Evolutionary conservation across 2,113 vertebrate species (phyloP).

Genomic region (Struthidea cinerea): DNA sequence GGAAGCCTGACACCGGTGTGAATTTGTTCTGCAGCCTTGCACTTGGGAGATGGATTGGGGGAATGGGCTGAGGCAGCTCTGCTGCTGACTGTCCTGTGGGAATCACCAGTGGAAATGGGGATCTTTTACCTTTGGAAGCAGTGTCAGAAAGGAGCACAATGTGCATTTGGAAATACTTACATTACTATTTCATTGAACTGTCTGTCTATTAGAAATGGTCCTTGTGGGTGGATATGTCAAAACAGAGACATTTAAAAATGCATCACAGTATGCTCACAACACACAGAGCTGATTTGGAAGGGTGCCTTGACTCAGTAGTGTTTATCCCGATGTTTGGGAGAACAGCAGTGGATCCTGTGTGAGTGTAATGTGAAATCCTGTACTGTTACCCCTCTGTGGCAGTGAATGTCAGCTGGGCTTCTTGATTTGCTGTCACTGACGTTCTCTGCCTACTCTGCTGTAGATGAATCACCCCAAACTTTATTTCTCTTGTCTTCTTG

Average conservation of each 20-base stretch:
- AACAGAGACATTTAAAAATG: not conserved
- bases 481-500: not conserved
- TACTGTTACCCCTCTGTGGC: not conserved
- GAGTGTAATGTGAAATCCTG: not conserved
- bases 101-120: not conserved
- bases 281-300: not conserved
- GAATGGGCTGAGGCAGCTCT: not conserved
- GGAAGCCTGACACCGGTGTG: not conserved
- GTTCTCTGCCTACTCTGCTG: not conserved
- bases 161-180: not conserved
- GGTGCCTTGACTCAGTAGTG: not conserved
- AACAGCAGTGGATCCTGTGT: not conserved
- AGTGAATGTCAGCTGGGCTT: not conserved
- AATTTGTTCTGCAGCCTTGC: not conserved
- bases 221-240: not conserved
- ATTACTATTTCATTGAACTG: not conserved
- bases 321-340: not conserved
- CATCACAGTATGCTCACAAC: not conserved
- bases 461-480: not conserved
- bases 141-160: not conserved
- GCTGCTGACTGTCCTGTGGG: not conserved
- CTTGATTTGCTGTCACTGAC: not conserved
- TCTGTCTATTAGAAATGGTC: not conserved
- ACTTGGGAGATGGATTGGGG: not conserved
- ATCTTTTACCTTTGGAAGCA: not conserved